Evolutionary conservation across 2,113 vertebrate species (phyloP), one percentile per base, ranked within the genome.

Genomic region (Solea senegalensis): DNA sequence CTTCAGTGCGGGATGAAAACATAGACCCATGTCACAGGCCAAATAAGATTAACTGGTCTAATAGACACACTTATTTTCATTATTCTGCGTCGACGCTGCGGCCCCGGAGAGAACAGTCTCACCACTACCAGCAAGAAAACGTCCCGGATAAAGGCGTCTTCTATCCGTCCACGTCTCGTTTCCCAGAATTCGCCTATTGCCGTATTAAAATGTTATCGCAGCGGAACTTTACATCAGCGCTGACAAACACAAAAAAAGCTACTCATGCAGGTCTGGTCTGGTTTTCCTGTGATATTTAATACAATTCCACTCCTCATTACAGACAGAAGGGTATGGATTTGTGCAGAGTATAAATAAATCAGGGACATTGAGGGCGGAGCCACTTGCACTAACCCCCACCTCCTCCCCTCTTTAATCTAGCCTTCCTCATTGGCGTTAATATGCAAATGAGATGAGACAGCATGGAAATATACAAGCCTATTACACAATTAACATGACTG

Each of bases 51-150:
- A 91, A 63, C 86, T 88, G 78, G 52, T 88, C 81, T 85, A 85
- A 90, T 90, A 80, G 86, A 88, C 89, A 90, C 86, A 88, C 89
- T 91, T 91, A 90, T 90, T 90, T 89, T 90, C 86, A 91, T 89
- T 88, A 91, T 87, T 87, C 83, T 90, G 87, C 78, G 73, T 89
- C 67, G 52, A 65, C 82, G 85, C 81, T 57, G 44, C 72, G 6
- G 68, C 68, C 69, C 73, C 39, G 14, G 50, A 80, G 75, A 82
- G 61, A 83, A 78, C 70, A 56, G 73, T 55, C 63, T 41, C 10
- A 1, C 54, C 15, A 46, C 72, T 70, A 58, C 75, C 1, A 66
- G 79, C 83, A 45, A 21, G 21, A 21, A 44, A 0, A 52, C 6
- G 45, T 75, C 55, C 78, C 10, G 34, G 21, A 85, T 57, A 63